A percentile compares a stretch with the other conserved stretches of the same genome.
Conservation (phyloP, 2,113 vertebrate genomes). For the Rhizomys pruinosus region DNA sequence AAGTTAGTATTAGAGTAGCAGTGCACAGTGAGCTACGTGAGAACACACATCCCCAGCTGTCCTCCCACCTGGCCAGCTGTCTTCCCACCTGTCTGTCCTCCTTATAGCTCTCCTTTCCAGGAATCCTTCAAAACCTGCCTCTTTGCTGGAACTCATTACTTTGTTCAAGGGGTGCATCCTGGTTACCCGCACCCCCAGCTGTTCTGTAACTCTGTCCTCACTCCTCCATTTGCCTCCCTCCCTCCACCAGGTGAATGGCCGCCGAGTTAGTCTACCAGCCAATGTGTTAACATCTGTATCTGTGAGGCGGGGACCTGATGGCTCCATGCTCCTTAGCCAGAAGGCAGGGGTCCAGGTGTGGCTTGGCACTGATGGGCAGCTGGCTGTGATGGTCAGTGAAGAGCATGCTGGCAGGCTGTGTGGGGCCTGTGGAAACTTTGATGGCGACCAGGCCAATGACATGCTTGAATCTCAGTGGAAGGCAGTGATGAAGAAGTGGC, state of each 20-base stretch:
- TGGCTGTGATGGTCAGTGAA: slow-evolving; percentile 66
- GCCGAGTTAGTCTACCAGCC: slow-evolving; percentile 80
- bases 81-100: background rate
- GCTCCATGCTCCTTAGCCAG: slow-evolving; percentile 75
- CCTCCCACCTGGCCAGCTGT: background rate
- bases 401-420: slow-evolving; percentile 63
- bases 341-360: slow-evolving; percentile 79
- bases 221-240: background rate
- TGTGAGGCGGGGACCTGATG: slow-evolving; percentile 68
- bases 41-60: background rate
- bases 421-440: slow-evolving; percentile 86
- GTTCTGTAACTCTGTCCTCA: slow-evolving; percentile 20
- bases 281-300: slow-evolving; percentile 76
- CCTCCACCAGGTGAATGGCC: slow-evolving; percentile 86
- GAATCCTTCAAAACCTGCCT: background rate
- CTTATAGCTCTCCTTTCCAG: too few relatives aligned
- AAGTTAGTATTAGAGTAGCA: too few relatives aligned
- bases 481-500: slow-evolving; percentile 59
- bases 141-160: background rate
- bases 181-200: background rate
- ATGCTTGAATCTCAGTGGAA: background rate
- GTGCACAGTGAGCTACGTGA: background rate
- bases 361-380: slow-evolving; percentile 76
- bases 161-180: background rate
- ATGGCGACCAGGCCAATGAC: slow-evolving; percentile 79